phyloP scores from a whole-genome alignment of 2,888 invertebrate species.

The Drosophila affinis region DNA sequence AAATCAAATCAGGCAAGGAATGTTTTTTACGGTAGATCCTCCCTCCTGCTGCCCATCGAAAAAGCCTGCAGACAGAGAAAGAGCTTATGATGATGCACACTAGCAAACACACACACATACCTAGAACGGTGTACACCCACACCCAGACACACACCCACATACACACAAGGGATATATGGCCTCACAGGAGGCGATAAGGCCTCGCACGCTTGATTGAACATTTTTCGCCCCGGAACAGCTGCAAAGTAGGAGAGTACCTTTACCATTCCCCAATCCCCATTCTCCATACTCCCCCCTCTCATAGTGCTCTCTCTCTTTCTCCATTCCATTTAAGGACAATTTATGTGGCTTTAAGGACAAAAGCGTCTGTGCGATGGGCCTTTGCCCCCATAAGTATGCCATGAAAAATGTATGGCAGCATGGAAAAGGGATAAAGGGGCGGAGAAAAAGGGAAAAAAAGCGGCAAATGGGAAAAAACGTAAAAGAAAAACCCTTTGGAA shows the following conservation, averaged over 20 bases:
- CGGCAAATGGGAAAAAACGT: not conserved
- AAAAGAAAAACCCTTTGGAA: constrained; percentile 20
- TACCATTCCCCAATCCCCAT: constrained; percentile 3
- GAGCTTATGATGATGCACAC: constrained; percentile 52
- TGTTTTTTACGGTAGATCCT: constrained; percentile 33
- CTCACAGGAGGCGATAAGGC: constrained; percentile 49
- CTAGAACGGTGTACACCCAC: too few relatives aligned
- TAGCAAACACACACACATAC: constrained; percentile 10
- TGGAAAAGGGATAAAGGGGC: constrained; percentile 26
- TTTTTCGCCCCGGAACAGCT: constrained; percentile 40
- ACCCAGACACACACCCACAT: constrained; percentile 5
- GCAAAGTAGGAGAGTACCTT: constrained; percentile 40
- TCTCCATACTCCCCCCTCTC: not conserved
- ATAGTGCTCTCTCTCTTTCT: not conserved
- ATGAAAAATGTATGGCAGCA: constrained; percentile 58
- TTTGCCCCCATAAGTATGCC: constrained; percentile 74
- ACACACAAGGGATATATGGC: constrained; percentile 20
- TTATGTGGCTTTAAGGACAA: constrained; percentile 66
- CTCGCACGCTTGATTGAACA: constrained; percentile 66
- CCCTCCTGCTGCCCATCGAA: constrained; percentile 1
- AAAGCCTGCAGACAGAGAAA: constrained; percentile 38
- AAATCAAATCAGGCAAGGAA: constrained; percentile 68
- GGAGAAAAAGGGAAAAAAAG: not conserved
- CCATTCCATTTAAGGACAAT: constrained; percentile 39
- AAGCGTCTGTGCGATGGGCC: constrained; percentile 42